phyloP scores from a whole-genome alignment of 2,797 vertebrate species.

The Rhynchotus rufescens region DNA sequence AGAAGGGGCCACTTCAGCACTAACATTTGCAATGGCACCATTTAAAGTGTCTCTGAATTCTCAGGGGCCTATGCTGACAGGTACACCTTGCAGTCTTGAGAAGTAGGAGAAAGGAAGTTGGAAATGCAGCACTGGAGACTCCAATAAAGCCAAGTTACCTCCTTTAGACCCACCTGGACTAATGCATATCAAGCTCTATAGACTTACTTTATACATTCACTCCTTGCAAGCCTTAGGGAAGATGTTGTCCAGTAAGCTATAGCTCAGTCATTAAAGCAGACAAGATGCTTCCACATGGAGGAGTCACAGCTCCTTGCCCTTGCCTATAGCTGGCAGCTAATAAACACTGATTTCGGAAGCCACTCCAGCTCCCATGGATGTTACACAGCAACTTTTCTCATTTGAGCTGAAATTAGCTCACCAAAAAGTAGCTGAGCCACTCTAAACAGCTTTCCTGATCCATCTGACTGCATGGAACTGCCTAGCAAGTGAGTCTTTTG shows the following conservation, averaged over 20 bases:
- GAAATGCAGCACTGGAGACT: fast-evolving
- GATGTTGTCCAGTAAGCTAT: fast-evolving
- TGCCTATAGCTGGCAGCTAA: background rate
- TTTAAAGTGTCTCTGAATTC: background rate
- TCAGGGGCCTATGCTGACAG: background rate
- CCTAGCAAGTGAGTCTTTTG: fast-evolving
- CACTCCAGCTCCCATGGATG: fast-evolving
- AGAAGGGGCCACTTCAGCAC: too few species aligned
- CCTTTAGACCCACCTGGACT: background rate
- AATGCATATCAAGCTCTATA: fast-evolving
- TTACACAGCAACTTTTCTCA: background rate
- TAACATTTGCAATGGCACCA: too few species aligned
- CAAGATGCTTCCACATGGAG: fast-evolving
- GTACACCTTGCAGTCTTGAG: too few species aligned
- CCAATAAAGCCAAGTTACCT: background rate
- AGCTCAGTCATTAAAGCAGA: fast-evolving
- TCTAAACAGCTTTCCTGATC: fast-evolving
- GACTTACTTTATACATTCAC: fast-evolving
- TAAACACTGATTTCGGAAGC: fast-evolving
- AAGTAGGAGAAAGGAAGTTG: too few species aligned
- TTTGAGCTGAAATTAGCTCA: background rate
- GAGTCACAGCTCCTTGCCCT: fast-evolving
- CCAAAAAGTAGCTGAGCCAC: background rate
- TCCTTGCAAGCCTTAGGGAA: background rate
- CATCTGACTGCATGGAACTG: fast-evolving